Evolutionary conservation across 2,888 invertebrate species (phyloP), one percentile per base, ranked within the genome.

Genomic region (Halictus ligatus): DNA sequence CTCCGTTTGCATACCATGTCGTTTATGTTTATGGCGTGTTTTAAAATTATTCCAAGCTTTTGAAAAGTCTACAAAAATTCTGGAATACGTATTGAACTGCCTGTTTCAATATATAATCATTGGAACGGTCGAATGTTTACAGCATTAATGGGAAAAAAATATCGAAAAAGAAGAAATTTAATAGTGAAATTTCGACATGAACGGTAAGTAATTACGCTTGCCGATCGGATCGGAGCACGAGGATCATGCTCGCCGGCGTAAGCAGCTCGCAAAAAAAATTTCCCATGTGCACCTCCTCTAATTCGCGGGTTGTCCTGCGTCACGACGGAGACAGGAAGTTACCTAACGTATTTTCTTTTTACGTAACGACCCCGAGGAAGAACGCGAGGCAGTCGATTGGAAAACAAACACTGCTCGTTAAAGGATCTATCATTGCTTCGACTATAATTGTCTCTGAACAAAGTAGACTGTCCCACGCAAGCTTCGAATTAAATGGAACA

Each of bases 281-380:
- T 83, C 83, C 50, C 58, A 72, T 29, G 54, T 12, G 35, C 46
- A 15, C 1, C n/a, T 69, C 35, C 40, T 69, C 21, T 54, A 43
- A 75, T 82, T 78, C 54, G 12, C 58, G 48, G 29, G 29, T 54
- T 58, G 69, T 77, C 77, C 72, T 25, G 21, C 58, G 29, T 21
- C 71, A 83, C 58, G 60, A 12, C 46, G 60, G 72, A 72, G 72
- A 73, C 75, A 40, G 69, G 21, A 8, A 29, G 72, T 81, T 79
- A 71, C 71, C 40, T 72, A 54, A 58, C 21, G 15, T 46, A 46
- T 80, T 83, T 75, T 80, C 83, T 80, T 83, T 79, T 80, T 79
- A 64, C n/a, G 40, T 54, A 75, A 83, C 82, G 7, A 13, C 21
- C 29, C n/a, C n/a, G 71, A 43, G 43, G 46, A 71, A 71, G 46